phyloP scores from a whole-genome alignment of 2,888 invertebrate species.

The Panzeria rudis region DNA sequence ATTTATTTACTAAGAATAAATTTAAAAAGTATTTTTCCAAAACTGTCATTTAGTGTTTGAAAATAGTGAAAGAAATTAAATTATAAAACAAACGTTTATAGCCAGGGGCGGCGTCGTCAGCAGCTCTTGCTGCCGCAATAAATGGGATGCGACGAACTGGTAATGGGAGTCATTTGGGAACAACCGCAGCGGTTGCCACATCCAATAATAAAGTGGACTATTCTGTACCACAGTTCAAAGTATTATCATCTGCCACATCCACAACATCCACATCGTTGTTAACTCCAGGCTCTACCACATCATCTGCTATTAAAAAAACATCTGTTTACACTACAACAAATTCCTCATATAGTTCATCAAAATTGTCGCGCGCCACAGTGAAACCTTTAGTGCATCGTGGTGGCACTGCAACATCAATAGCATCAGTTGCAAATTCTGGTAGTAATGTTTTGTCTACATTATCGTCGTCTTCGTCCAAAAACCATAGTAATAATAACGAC shows the following conservation, averaged over 20 bases:
- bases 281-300: conserved; percentile 49
- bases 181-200: conserved; percentile 74
- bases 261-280: conserved; percentile 60
- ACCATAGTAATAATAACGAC: conserved; percentile 70
- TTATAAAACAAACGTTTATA: conserved; percentile 63
- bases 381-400: conserved; percentile 73
- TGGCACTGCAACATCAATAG: conserved; percentile 35
- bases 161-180: conserved; percentile 72
- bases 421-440: conserved; percentile 8
- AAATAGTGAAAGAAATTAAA: conserved; percentile 16
- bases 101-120: conserved; percentile 50
- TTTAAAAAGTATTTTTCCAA: neutral
- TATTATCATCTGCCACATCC: conserved; percentile 44
- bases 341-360: conserved; percentile 51
- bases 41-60: conserved; percentile 10
- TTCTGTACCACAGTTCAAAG: conserved; percentile 65
- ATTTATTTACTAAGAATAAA: neutral
- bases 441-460: conserved; percentile 28
- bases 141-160: conserved; percentile 79
- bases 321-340: conserved; percentile 50
- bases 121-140: conserved; percentile 64
- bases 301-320: conserved; percentile 60
- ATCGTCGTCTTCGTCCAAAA: conserved; percentile 53
- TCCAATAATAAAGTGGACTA: conserved; percentile 75
- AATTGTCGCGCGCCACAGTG: conserved; percentile 64